Base-by-base conservation (phyloP, 2,113 vertebrate species). In the Antechinus stuartii region DNA sequence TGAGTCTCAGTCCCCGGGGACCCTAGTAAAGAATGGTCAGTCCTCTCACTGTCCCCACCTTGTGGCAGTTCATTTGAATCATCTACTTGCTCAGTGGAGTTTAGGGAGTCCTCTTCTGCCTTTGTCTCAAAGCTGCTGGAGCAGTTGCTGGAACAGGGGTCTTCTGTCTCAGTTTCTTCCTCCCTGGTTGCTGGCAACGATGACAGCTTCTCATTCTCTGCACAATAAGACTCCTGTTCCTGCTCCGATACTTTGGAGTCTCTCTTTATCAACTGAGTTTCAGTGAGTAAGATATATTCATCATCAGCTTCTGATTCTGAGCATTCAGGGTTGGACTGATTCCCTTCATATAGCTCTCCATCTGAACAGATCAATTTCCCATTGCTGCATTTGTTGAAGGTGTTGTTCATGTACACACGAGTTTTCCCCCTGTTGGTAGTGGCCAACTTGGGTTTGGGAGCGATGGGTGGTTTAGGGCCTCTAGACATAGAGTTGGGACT, bases 381-480 rank as follows among this genome's bases (percentile, higher is more conserved):
- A 91, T 99, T 99, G 56, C 98, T 97, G 96, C 97, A 99, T 76
- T 97, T 98, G 97, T 97, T 98, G 93, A 99, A 97, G 95, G 95
- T 98, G 61, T 97, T 98, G 95, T 98, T 98, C 91, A 97, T 95
- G 89, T 98, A 97, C 84, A 97, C 95, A 54, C 96, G 97, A 95
- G 98, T 98, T 93, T 98, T 98, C 91, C 97, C 98, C 89, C 99
- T 99, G 0, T 96, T 90, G 89, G 99, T 98, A 96, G 97, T 90
- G 11, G 98, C 97, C 92, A 99, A 97, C 96, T 98, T 99, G 93
- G 99, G 99, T 97, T 99, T 99, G 0, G 99, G 99, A 94, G 99
- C 99, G 0, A 99, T 99, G 89, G 98, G 99, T 93, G 99, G 99
- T 97, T 99, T 99, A 2, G 99, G 99, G 89, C 99, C 99, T 98